Base-by-base conservation (phyloP, 2,888 invertebrate species). In the Drosophila hawaiiensis region DNA sequence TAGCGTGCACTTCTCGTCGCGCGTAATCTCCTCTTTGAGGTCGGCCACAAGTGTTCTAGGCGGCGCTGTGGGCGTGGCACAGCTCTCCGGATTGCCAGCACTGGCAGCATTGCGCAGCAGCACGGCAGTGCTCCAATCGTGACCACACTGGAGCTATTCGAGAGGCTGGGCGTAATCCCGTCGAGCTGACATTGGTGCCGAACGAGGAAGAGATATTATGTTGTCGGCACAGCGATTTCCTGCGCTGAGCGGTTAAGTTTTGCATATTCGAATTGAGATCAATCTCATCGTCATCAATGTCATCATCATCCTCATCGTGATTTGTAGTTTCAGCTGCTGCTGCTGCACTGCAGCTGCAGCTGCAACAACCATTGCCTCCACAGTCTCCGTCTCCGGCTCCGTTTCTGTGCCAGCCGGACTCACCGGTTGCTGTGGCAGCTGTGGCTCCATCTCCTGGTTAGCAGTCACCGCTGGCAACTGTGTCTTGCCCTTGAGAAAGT, bases 401-500 rank as follows among this genome's bases (percentile, higher is more conserved):
- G 43, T 43, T 43, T 43, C 33, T n/a, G 54, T 33, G 19, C n/a
- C 53, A 50, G 22, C 43, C 58, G 47, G 47, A 33, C 71, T 22
- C 52, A 62, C 29, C 4, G 37, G 41, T 12, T 22, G 37, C 25
- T 25, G 25, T 10, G 50, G 25, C n/a, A 31, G 33, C 39, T 10
- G 64, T 53, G 9, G 35, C n/a, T 71, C 79, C 2, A 39, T n/a
- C 4, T 68, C 64, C 37, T 47, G 43, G 39, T 67, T 43, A 5
- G 41, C 58, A 0, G 47, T 9, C 0, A n/a, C 7, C 3, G 62
- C 41, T 14, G 88, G 64, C 47, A 77, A 6, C 37, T 66, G 41
- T 6, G 39, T 68, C 76, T 92, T 93, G 22, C 92, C 92, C 64
- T 93, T 92, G 4, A 93, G 90, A 72, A 98, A 97, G 94, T 96